Conservation (phyloP, 2,888 invertebrate species). For the Nasonovia ribisnigri region DNA sequence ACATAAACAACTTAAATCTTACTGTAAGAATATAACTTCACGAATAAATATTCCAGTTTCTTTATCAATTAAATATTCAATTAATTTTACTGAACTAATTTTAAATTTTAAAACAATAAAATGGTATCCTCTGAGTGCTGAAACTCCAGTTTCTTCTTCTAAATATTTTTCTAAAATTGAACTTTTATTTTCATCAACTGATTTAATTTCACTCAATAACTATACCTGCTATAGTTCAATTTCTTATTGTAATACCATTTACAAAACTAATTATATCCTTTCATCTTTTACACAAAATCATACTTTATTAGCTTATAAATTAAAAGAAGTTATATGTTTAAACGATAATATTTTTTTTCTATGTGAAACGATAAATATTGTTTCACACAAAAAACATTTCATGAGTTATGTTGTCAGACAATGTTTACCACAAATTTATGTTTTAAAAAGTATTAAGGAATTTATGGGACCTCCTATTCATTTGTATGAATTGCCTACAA, state of each 20-base stretch:
- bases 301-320: background rate
- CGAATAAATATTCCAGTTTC: background rate
- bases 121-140: background rate
- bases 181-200: background rate
- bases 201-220: background rate
- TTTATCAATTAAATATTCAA: background rate
- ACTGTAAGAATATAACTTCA: background rate
- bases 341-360: background rate
- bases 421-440: background rate
- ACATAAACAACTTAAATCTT: too few relatives aligned
- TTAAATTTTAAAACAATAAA: background rate
- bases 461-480: background rate
- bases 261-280: background rate
- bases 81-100: background rate
- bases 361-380: background rate
- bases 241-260: background rate
- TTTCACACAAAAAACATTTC: background rate
- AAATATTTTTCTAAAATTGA: background rate
- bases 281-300: background rate
- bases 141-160: background rate
- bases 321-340: slow-evolving; percentile 7
- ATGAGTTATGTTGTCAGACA: background rate
- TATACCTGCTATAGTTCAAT: background rate
- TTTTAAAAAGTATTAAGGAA: background rate
- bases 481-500: background rate